Base-by-base conservation (phyloP, 2,888 invertebrate genomes). In the Chouioia cunea region DNA sequence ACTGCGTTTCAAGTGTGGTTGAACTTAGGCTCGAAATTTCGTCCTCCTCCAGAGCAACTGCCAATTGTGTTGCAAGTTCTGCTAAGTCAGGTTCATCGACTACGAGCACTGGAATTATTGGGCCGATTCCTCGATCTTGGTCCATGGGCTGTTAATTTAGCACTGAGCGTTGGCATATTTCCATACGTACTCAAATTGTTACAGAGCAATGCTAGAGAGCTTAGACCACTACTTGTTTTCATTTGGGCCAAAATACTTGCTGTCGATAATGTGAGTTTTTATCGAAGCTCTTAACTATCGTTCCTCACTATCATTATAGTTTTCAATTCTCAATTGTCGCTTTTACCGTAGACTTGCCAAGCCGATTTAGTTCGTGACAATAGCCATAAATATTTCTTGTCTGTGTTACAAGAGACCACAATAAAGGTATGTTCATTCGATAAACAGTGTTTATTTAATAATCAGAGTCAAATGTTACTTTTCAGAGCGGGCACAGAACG, bases 231-330 rank as follows among this genome's bases (percentile, higher is more conserved):
- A 72, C 90, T 99, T 78, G 97, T 99, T 54, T 98, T 97, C 86
- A 98, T 99, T 78, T 99, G 99, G 99, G 97, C 99, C 18, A 97
- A 98, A 88, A 97, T 99, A 79, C 88, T 99, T 70, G 97, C 98
- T 43, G 97, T 98, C 4, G 99, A 99, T 85, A 93, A 92, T 84
- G 96, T 95, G 81, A 90, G 91, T 89, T 54, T 47, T 23, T 12
- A 56, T 23, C 16, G 8, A 18, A 27, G 15, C 16, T 65, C 47
- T 53, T 59, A 68, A 65, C 58, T 68, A 59, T 63, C 57, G 57
- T 53, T 65, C 52, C 71, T 65, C 27, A 23, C 52, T 2, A 27
- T 62, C 14, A n/a, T 48, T 36, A 44, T 65, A 43, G 23, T 36
- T 54, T 20, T 54, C 12, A 16, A 50, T 54, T 52, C 23, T 62